Percentiles rank a stretch among this genome's conserved stretches.
phyloP scores from a whole-genome alignment of 2,113 vertebrate species.

The Nipponia nippon region DNA sequence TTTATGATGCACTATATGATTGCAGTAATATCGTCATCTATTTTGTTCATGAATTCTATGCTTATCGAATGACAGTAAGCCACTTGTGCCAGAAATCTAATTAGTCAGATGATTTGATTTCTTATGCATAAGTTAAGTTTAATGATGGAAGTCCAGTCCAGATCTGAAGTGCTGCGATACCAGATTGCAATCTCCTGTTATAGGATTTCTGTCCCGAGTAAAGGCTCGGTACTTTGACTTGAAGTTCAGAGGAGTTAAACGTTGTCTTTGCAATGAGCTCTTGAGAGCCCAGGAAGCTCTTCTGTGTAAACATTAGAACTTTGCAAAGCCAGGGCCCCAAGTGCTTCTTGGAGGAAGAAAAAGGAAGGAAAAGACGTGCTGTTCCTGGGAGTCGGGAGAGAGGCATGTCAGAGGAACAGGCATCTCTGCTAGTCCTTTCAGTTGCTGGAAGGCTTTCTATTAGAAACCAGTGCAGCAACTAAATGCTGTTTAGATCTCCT shows the following conservation, averaged over 20 bases:
- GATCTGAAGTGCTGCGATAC: background rate
- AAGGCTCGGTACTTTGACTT: background rate
- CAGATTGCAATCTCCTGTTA: background rate
- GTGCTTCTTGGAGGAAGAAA: background rate
- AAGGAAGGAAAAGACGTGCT: background rate
- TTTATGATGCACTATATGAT: background rate
- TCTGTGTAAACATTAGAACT: background rate
- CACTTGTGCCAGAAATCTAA: background rate
- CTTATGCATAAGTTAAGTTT: background rate
- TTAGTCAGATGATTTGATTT: background rate
- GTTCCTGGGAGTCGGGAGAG: background rate
- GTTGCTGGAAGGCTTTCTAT: background rate
- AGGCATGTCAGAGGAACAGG: background rate
- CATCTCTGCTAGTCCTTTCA: background rate
- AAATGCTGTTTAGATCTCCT: background rate
- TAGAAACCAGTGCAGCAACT: background rate
- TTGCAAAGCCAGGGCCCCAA: background rate
- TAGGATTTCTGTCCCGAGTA: background rate
- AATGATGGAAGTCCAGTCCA: background rate
- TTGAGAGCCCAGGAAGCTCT: background rate
- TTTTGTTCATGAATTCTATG: background rate
- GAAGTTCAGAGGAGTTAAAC: background rate
- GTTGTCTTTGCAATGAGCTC: background rate
- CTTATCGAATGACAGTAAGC: background rate
- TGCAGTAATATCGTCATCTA: background rate